These are phyloP conservation scores for Plectropomus leopardus DNA, from an alignment of 2,113 vertebrate species.

Conservation along the genomic window DNA sequence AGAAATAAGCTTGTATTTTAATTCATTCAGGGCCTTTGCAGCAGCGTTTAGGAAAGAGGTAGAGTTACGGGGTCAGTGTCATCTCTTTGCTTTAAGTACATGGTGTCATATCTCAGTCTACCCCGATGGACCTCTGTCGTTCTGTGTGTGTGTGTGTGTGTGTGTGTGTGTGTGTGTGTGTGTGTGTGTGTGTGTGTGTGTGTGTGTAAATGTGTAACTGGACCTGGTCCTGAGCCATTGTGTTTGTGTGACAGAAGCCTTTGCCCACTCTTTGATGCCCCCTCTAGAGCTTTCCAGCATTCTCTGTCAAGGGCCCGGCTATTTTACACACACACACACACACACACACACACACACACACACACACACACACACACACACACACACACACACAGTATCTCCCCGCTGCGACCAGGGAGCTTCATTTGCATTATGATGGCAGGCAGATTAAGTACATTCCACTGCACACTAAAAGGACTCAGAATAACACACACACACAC, in stretches of 20 bases:
- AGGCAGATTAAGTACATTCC: slow-evolving; percentile 84
- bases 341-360: slow-evolving; percentile 46
- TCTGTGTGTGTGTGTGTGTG: slow-evolving; percentile 20
- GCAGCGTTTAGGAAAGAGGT: neutral
- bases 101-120: slow-evolving; percentile 47
- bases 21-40: neutral
- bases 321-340: slow-evolving; percentile 24
- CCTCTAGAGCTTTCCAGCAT: slow-evolving; percentile 62
- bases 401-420: slow-evolving; percentile 70
- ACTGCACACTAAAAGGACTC: slow-evolving; percentile 79
- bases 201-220: slow-evolving; percentile 39
- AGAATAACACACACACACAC: slow-evolving; percentile 48
- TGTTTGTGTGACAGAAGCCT: slow-evolving; percentile 61
- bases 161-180: slow-evolving; percentile 12
- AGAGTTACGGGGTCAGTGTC: neutral
- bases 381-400: slow-evolving; percentile 40
- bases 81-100: slow-evolving; percentile 31
- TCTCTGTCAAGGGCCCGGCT: slow-evolving; percentile 47
- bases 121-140: neutral
- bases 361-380: slow-evolving; percentile 31
- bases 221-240: slow-evolving; percentile 61
- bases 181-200: slow-evolving; percentile 11
- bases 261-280: slow-evolving; percentile 72
- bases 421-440: slow-evolving; percentile 83
- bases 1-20: neutral